A percentile compares a stretch with the other conserved stretches of the same genome.
Evolutionary conservation across 2,113 vertebrate genomes (phyloP).

Genomic region (Passer montanus): DNA sequence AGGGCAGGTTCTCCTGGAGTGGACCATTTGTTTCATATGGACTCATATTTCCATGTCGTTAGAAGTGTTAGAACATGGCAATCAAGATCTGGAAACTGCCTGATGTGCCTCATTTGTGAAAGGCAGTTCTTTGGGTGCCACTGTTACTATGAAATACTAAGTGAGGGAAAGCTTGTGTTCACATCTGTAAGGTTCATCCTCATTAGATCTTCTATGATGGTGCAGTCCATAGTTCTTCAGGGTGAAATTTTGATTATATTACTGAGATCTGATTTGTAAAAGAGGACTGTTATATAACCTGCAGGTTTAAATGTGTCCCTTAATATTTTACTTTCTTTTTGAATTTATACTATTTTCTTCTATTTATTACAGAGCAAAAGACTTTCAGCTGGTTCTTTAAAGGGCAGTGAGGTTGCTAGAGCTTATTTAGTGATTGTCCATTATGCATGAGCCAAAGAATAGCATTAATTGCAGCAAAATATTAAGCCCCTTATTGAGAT

Average conservation of each 20-base stretch:
- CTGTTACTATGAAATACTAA: background rate
- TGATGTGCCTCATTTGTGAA: background rate
- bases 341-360: background rate
- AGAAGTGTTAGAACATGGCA: too few relatives aligned
- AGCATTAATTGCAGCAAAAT: conserved; percentile 63
- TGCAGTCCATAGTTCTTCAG: background rate
- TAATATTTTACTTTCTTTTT: background rate
- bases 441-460: conserved; percentile 39
- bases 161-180: background rate
- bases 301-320: background rate
- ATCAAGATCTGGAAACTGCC: background rate
- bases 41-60: background rate
- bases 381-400: conserved; percentile 41
- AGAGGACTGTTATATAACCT: background rate
- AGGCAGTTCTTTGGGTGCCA: background rate
- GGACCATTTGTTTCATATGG: background rate
- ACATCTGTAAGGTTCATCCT: background rate
- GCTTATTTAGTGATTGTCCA: conserved; percentile 51
- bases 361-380: background rate
- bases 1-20: background rate
- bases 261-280: background rate
- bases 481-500: conserved; percentile 59
- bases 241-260: background rate
- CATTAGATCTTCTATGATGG: background rate
- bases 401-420: conserved; percentile 44